These are phyloP conservation scores for Laticauda laticaudata DNA, from an alignment of 2,113 vertebrate genomes.

Conservation along the genomic window DNA sequence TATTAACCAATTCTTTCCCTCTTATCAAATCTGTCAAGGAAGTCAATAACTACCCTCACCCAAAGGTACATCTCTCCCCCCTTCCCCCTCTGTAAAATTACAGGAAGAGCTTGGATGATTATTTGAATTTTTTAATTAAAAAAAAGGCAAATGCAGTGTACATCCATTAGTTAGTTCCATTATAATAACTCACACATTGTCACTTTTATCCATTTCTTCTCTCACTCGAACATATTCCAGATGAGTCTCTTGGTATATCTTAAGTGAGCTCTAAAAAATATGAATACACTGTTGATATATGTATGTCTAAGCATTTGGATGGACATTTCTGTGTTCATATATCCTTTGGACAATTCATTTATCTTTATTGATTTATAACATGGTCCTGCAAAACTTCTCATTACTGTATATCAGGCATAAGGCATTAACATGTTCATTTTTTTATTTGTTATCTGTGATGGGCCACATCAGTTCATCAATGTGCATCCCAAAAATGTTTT, in stretches of 20 bases:
- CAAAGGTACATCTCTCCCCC: background rate
- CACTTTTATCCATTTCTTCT: constrained; percentile 78
- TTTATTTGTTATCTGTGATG: background rate
- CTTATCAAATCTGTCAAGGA: background rate
- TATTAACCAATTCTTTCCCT: background rate
- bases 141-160: background rate
- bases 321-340: fast-evolving
- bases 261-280: constrained; percentile 78
- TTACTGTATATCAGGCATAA: background rate
- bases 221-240: constrained; percentile 76
- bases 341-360: background rate
- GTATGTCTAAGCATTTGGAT: fast-evolving
- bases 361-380: background rate
- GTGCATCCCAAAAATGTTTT: background rate
- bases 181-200: constrained; percentile 71
- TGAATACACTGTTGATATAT: background rate
- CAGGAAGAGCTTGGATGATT: background rate
- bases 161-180: background rate
- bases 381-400: background rate
- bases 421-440: background rate
- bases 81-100: background rate
- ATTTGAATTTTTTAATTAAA: background rate
- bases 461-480: background rate
- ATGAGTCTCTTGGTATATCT: constrained; percentile 74
- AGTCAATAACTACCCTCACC: background rate